Evolutionary conservation across 2,113 vertebrate species (phyloP), one percentile per base, ranked within the genome.

Genomic region (Myanophis thanlyinensis): DNA sequence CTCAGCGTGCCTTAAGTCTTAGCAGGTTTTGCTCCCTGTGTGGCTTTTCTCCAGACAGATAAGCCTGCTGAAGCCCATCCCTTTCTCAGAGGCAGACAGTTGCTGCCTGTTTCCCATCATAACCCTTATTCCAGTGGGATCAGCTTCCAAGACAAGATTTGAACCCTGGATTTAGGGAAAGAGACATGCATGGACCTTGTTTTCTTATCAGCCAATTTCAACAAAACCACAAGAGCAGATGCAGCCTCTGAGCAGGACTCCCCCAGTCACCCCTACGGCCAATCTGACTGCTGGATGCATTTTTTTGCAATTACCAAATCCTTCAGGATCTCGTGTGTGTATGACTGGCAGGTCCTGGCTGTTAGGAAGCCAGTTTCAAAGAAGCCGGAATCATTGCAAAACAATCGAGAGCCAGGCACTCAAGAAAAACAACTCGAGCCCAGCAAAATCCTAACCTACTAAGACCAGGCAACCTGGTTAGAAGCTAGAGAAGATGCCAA

Each of bases 361-460:
- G 10, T 44, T 59, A 53, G 0, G 0, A 53, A 91, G 91, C 47
- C 87, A 67, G 90, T 91, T 1, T 6, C 4, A 51, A 54, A 94
- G 89, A 87, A 90, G 90, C 90, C 35, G 52, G 90, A 20, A 52
- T 91, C 89, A 90, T 93, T 94, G 84, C 87, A n/a, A 62, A 95
- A 92, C 91, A 96, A 96, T 94, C 93, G 85, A 94, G 84, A 59
- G 93, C 85, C 94, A 95, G 35, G 27, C 10, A 91, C 53, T 73
- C 15, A n/a, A 27, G 46, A 9, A 1, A 94, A 90, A 56, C 90
- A 92, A 92, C 95, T 93, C 18, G 11, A 30, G 87, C 95, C 90
- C 95, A 94, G 84, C 2, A 0, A 20, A 94, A 27, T 35, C 91
- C 67, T 93, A 95, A 46, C 15, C 86, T 20, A 95, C 93, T 95